Base-by-base conservation (phyloP, 1,140 invertebrate genomes). In the Hyposmocoma kahamanoa region DNA sequence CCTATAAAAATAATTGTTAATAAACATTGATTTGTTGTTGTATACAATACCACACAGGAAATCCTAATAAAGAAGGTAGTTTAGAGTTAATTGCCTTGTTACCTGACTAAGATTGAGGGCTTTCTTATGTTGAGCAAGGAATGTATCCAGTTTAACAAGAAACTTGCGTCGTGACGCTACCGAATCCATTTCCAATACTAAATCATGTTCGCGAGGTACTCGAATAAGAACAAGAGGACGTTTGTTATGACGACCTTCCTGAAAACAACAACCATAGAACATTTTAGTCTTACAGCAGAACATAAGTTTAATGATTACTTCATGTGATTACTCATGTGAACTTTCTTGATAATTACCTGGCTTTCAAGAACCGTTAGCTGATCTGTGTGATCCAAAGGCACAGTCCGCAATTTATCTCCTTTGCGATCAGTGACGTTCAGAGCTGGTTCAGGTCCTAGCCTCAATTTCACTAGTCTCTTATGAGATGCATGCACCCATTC, bases 401-500 rank as follows among this genome's bases (percentile, higher is more conserved):
- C 90, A 0, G 92, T 94, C 8, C 96, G 86, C 17, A 97, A 75
- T 62, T 96, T 97, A 62, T 97, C 95, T 0, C 96, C 95, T 76
- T 97, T 96, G 0, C 95, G 87, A 77, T 97, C 94, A 0, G 96
- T 92, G 1, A 95, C 94, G 56, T 96, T 91, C 6, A 97, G 88
- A 0, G 92, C 91, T 0, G 94, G 90, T 72, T 96, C 94, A 0
- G 94, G 94, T 0, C 94, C 94, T 50, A 96, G 95, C 62, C 96
- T 94, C 0, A 98, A 90, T 65, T 97, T 97, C 0, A 98, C 96
- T 5, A 96, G 84, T 5, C 97, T 88, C 59, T 96, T 96, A 72
- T 97, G 92, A 60, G 97, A 97, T 11, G 96, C 96, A 68, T 98
- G 96, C 3, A 98, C 84, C 97, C 97, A 98, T 81, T 99, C 97